Evolutionary conservation across 2,888 invertebrate species (phyloP).

Genomic region (Aleiodes testaceus): DNA sequence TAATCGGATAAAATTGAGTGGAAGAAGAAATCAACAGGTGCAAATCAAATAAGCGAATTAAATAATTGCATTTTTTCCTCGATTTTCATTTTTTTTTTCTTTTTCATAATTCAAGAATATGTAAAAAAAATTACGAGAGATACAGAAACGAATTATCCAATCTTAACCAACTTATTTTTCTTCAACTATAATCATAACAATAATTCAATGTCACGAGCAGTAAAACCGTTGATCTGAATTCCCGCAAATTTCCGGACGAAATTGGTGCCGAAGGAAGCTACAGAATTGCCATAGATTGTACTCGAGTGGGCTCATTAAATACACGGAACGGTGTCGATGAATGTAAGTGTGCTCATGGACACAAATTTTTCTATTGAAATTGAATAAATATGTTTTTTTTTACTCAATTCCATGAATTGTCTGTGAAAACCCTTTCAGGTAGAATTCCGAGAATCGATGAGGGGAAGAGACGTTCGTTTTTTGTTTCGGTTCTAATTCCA

Average conservation of each 20-base stretch:
- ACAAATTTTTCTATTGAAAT: background rate
- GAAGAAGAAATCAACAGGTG: too few species aligned
- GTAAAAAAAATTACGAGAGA: too few species aligned
- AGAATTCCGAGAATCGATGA: background rate
- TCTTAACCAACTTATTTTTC: background rate
- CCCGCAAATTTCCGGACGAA: conserved; percentile 25
- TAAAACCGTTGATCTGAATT: conserved; percentile 28
- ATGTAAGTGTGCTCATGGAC: conserved; percentile 2
- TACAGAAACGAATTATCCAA: background rate
- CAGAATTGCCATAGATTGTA: conserved; percentile 24
- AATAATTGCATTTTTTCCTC: too few species aligned
- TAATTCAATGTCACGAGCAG: conserved; percentile 31
- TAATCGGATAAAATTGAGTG: too few species aligned
- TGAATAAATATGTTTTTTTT: conserved; percentile 1
- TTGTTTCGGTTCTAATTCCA: background rate
- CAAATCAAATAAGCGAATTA: too few species aligned
- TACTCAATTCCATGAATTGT: background rate
- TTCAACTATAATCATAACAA: background rate
- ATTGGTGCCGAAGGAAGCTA: conserved; percentile 29
- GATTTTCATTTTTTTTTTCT: too few species aligned
- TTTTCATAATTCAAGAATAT: too few species aligned
- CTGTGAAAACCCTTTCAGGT: background rate
- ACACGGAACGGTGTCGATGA: conserved; percentile 16
- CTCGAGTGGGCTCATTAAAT: conserved; percentile 28
- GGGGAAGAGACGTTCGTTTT: too few species aligned